Evolutionary conservation across 2,888 invertebrate genomes (phyloP).

Genomic region (Nebria brevicollis): DNA sequence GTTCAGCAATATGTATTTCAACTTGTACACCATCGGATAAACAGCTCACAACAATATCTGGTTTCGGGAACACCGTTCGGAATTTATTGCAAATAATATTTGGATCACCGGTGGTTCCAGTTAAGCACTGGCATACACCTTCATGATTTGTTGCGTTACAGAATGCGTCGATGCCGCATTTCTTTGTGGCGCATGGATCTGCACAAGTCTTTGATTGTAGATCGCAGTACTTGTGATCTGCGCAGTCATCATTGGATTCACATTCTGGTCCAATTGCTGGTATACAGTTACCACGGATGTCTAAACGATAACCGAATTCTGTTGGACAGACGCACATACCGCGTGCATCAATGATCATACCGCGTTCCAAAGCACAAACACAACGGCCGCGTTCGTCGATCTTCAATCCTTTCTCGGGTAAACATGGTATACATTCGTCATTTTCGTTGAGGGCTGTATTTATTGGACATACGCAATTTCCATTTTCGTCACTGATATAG

Average conservation of each 20-base stretch:
- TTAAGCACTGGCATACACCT: conserved; percentile 80
- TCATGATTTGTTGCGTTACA: conserved; percentile 83
- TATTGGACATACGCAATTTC: conserved; percentile 80
- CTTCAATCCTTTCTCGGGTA: conserved; percentile 75
- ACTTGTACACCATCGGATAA: conserved; percentile 92
- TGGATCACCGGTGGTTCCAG: conserved; percentile 81
- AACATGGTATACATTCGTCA: conserved; percentile 82
- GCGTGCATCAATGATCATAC: conserved; percentile 80
- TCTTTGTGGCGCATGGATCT: conserved; percentile 79
- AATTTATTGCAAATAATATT: conserved; percentile 76
- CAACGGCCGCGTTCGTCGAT: conserved; percentile 83
- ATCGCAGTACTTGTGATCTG: conserved; percentile 80
- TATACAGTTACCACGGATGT: conserved; percentile 70
- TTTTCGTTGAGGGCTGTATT: conserved; percentile 79
- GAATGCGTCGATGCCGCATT: conserved; percentile 79
- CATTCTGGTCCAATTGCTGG: conserved; percentile 68
- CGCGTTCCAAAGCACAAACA: conserved; percentile 82
- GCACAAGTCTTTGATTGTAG: conserved; percentile 76
- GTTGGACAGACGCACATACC: conserved; percentile 81
- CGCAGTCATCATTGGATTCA: conserved; percentile 77
- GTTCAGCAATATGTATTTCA: conserved; percentile 76
- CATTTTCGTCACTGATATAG: conserved; percentile 70
- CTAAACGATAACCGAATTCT: conserved; percentile 73
- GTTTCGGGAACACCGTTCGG: conserved; percentile 84
- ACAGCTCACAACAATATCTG: conserved; percentile 89